Evolutionary conservation across 2,888 invertebrate genomes (phyloP).

Genomic region (Tipula unca): DNA sequence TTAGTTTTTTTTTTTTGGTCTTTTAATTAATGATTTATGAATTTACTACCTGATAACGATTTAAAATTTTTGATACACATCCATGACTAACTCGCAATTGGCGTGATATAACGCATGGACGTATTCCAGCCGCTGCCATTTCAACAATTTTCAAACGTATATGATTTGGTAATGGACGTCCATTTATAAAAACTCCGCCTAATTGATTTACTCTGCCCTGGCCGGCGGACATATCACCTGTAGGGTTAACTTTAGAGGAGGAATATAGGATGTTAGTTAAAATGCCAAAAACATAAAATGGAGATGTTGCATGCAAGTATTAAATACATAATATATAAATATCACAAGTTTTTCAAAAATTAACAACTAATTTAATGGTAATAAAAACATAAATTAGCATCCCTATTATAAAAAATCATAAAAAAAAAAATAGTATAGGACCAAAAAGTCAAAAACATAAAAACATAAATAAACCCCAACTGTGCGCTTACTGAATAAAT

Average conservation of each 20-base stretch:
- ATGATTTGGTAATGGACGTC: constrained; percentile 89
- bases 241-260: constrained; percentile 16
- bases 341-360: neutral
- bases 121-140: constrained; percentile 88
- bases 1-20: neutral
- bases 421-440: neutral
- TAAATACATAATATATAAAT: neutral
- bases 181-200: constrained; percentile 95
- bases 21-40: neutral
- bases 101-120: constrained; percentile 92
- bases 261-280: constrained; percentile 9
- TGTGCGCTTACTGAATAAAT: constrained; percentile 9
- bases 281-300: neutral
- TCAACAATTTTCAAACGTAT: constrained; percentile 92
- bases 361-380: neutral
- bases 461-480: constrained; percentile 15
- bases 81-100: constrained; percentile 92
- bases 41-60: constrained; percentile 65
- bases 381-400: neutral
- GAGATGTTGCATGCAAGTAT: neutral
- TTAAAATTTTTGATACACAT: constrained; percentile 94
- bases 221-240: constrained; percentile 49
- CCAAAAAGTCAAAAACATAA: neutral
- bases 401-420: neutral
- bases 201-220: constrained; percentile 95